Percentiles rank a stretch among this genome's conserved stretches.
phyloP scores from a whole-genome alignment of 2,888 invertebrate genomes.

The Chrysina gloriosa region DNA sequence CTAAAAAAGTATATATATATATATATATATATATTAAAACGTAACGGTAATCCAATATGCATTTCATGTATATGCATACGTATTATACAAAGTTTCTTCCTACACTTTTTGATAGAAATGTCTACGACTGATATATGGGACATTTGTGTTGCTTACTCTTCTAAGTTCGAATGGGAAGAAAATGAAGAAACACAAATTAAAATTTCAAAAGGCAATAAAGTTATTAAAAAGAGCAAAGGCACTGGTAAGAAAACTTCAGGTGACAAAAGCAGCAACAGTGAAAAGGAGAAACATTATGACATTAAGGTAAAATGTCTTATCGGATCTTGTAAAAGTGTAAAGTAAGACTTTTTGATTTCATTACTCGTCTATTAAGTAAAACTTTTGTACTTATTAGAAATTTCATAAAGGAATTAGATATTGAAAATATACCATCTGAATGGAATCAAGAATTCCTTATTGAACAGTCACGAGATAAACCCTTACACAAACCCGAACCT shows the following conservation, averaged over 20 bases:
- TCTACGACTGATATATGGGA: conserved; percentile 54
- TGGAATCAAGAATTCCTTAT: conserved; percentile 61
- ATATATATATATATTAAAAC: too few relatives aligned
- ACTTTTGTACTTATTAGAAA: conserved; percentile 42
- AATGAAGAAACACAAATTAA: conserved; percentile 2
- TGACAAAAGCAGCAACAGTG: conserved; percentile 16
- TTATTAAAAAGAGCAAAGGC: conserved; percentile 3
- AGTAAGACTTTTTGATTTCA: conserved; percentile 3
- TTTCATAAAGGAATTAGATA: conserved; percentile 44
- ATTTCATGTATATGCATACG: too few relatives aligned
- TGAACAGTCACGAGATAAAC: conserved; percentile 61
- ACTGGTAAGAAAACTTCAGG: conserved; percentile 21
- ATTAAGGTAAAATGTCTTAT: conserved; percentile 31
- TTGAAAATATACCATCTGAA: conserved; percentile 59
- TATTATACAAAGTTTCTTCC: neutral
- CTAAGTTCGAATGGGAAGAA: conserved; percentile 53
- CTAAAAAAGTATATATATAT: too few relatives aligned
- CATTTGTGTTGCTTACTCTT: conserved; percentile 44
- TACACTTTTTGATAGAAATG: conserved; percentile 15
- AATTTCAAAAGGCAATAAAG: neutral
- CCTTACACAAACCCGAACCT: conserved; percentile 58
- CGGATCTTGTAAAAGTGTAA: conserved; percentile 28
- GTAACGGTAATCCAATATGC: too few relatives aligned
- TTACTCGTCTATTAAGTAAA: conserved; percentile 1
- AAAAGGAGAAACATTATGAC: conserved; percentile 19